phyloP scores from a whole-genome alignment of 2,888 invertebrate genomes.

The Digitonthophagus gazella region DNA sequence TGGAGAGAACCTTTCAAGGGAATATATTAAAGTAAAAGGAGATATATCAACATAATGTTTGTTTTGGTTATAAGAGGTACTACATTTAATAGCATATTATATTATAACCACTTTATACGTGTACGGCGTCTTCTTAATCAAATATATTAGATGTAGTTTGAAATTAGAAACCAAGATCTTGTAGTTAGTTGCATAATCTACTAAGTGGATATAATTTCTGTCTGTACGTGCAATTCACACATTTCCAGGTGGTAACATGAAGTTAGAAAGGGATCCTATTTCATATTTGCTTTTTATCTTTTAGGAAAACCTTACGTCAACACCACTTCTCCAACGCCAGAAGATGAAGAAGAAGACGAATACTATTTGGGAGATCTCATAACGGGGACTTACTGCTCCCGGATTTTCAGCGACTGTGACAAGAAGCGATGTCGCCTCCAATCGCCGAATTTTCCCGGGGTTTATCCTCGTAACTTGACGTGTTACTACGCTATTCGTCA shows the following conservation, averaged over 20 bases:
- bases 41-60: background rate
- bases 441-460: slow-evolving; percentile 89
- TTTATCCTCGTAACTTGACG: slow-evolving; percentile 90
- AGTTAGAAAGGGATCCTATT: background rate
- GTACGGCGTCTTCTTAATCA: too few relatives aligned
- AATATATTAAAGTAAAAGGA: background rate
- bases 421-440: slow-evolving; percentile 85
- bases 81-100: too few relatives aligned
- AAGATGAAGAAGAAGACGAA: slow-evolving; percentile 53
- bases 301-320: slow-evolving; percentile 33
- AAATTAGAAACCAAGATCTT: too few relatives aligned
- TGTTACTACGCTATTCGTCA: slow-evolving; percentile 89
- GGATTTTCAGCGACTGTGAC: slow-evolving; percentile 91
- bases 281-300: slow-evolving; percentile 20
- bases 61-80: background rate
- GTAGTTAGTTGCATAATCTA: too few relatives aligned
- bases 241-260: too few relatives aligned
- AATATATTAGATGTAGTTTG: too few relatives aligned
- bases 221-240: too few relatives aligned
- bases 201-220: too few relatives aligned
- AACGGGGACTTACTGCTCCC: slow-evolving; percentile 87
- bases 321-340: slow-evolving; percentile 35
- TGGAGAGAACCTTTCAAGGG: background rate
- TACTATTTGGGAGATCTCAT: slow-evolving; percentile 85
- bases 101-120: too few relatives aligned